phyloP scores from a whole-genome alignment of 2,888 invertebrate genomes.

The Lutraria lutraria region DNA sequence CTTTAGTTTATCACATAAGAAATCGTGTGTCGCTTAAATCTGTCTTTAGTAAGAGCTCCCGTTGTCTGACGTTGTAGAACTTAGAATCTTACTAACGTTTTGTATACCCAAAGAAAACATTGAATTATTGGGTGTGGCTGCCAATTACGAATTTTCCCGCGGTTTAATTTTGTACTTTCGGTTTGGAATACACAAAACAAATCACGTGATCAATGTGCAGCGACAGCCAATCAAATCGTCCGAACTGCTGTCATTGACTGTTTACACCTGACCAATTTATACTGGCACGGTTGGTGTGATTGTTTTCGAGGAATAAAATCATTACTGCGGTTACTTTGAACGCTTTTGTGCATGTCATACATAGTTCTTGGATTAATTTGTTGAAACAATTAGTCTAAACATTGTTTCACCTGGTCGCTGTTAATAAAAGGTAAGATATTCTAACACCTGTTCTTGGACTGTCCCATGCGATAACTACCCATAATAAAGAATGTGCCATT shows the following conservation, averaged over 20 bases:
- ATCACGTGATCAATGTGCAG: conserved; percentile 37
- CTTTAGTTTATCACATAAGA: too few species aligned
- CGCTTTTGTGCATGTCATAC: background rate
- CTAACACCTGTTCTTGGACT: conserved; percentile 35
- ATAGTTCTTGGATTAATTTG: conserved; percentile 16
- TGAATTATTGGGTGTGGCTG: background rate
- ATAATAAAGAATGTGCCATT: background rate
- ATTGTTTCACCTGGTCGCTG: background rate
- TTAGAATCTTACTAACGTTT: too few species aligned
- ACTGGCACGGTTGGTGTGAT: background rate
- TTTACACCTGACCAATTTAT: conserved; percentile 23
- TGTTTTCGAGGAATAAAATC: background rate
- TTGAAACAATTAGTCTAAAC: background rate
- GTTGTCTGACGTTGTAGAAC: too few species aligned
- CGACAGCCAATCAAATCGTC: conserved; percentile 36
- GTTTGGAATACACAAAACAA: conserved; percentile 17
- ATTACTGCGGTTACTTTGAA: background rate
- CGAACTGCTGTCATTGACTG: conserved; percentile 28
- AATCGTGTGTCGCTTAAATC: too few species aligned
- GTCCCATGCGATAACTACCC: background rate
- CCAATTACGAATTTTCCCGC: conserved; percentile 5
- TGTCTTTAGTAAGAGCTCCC: too few species aligned
- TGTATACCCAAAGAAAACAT: background rate
- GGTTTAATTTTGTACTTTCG: conserved; percentile 39
- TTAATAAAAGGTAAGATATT: background rate